phyloP scores from a whole-genome alignment of 2,888 invertebrate species.

The Orthosia gracilis region DNA sequence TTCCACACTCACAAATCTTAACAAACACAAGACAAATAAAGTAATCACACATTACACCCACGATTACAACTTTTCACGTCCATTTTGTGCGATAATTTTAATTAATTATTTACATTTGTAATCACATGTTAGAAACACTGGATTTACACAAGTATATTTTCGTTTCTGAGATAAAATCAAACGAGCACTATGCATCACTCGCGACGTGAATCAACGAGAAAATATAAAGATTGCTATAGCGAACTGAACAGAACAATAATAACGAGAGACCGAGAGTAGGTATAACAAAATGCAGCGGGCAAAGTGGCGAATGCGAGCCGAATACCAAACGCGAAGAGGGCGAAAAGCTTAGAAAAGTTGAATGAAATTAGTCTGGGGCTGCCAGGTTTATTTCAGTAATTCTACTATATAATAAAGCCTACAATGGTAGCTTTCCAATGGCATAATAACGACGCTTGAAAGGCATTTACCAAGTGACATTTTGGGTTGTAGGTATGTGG shows the following conservation, averaged over 20 bases:
- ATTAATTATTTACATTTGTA: slow-evolving; percentile 85
- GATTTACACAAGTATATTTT: slow-evolving; percentile 54
- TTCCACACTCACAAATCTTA: slow-evolving; percentile 59
- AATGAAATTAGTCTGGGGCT: slow-evolving; percentile 62
- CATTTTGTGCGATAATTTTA: slow-evolving; percentile 83
- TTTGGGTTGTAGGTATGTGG: too few relatives aligned
- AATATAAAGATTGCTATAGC: slow-evolving; percentile 46
- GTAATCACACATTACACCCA: slow-evolving; percentile 82
- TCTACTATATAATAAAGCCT: slow-evolving; percentile 99
- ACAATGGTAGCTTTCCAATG: slow-evolving; percentile 93
- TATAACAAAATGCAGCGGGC: slow-evolving; percentile 55
- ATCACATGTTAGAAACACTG: slow-evolving; percentile 83
- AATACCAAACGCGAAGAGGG: slow-evolving; percentile 69
- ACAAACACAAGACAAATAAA: slow-evolving; percentile 67
- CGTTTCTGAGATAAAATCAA: slow-evolving; percentile 70
- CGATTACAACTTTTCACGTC: slow-evolving; percentile 82
- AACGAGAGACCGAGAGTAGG: slow-evolving; percentile 24
- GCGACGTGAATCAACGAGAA: slow-evolving; percentile 68
- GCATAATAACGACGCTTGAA: too few relatives aligned
- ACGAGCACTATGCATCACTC: slow-evolving; percentile 74
- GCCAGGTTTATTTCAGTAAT: slow-evolving; percentile 76
- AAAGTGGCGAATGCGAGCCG: slow-evolving; percentile 67
- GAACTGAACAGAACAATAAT: slow-evolving; percentile 53
- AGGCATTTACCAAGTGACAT: too few relatives aligned
- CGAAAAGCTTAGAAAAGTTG: slow-evolving; percentile 71